Conservation (phyloP, 2,797 vertebrate species). For the Clamator glandarius region DNA sequence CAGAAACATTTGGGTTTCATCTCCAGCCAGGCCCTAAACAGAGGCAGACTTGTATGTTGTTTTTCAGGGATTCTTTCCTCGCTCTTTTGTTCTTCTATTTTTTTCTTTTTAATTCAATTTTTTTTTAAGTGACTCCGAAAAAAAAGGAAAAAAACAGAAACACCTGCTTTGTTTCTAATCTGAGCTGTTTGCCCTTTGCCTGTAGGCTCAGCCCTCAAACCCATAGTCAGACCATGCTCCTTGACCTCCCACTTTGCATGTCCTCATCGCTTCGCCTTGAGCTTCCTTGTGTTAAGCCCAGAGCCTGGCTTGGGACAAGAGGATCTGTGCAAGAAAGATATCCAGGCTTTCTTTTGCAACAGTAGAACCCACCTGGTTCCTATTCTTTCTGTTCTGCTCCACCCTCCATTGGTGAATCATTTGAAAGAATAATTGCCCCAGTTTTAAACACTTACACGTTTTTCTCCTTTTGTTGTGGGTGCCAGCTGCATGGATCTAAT, state of each 20-base stretch:
- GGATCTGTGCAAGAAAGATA: slow-evolving; percentile 4
- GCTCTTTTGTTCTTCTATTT: not conserved
- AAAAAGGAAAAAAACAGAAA: not conserved
- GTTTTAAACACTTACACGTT: not conserved
- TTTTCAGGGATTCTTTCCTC: slow-evolving; percentile 14
- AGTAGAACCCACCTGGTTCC: not conserved
- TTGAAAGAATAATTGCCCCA: not conserved
- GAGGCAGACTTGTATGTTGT: slow-evolving; percentile 26
- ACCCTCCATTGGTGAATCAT: not conserved
- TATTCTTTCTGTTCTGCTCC: not conserved
- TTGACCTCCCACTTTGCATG: not conserved
- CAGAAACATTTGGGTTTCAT: slow-evolving; percentile 55
- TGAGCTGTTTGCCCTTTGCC: not conserved
- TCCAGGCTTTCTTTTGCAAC: not conserved
- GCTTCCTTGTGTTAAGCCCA: not conserved
- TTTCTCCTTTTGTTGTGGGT: not conserved
- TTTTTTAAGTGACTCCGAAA: not conserved
- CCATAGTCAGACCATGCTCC: not conserved
- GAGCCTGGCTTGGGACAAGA: not conserved
- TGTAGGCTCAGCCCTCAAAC: not conserved
- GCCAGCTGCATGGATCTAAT: not conserved
- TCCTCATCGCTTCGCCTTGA: not conserved
- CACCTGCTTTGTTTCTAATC: not conserved
- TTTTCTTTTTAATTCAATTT: slow-evolving; percentile 10
- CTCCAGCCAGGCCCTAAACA: slow-evolving; percentile 54